Percentiles rank a stretch among this genome's conserved stretches.
These are phyloP conservation scores for Ascaphus truei DNA, from an alignment of 2,113 vertebrate genomes.

Conservation along the genomic window DNA sequence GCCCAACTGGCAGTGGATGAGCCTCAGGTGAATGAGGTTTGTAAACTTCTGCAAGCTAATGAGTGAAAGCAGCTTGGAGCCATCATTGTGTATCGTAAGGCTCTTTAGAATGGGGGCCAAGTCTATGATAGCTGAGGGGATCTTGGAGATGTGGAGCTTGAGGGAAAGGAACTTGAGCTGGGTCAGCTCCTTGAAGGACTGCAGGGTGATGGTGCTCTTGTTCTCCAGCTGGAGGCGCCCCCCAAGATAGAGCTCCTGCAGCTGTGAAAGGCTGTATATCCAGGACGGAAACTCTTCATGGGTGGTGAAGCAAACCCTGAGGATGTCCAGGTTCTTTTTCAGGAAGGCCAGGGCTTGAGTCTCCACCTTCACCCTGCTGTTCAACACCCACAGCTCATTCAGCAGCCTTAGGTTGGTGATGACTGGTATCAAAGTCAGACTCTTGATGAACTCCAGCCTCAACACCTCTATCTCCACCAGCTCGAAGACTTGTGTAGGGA, in stretches of 20 bases:
- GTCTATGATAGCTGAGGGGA: conserved; percentile 59
- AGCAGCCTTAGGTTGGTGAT: conserved; percentile 56
- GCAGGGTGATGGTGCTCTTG: conserved; percentile 54
- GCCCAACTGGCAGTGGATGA: conserved; percentile 65
- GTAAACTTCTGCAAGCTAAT: conserved; percentile 53
- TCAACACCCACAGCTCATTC: conserved; percentile 65
- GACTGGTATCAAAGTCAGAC: conserved; percentile 56
- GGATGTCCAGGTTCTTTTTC: conserved; percentile 56
- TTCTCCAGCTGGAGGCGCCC: conserved; percentile 54
- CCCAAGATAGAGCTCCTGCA: conserved; percentile 62
- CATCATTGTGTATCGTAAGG: conserved; percentile 62
- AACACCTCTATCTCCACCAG: conserved; percentile 60
- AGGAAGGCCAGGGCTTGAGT: conserved; percentile 54
- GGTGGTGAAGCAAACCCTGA: conserved; percentile 57
- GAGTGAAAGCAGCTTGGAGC: conserved; percentile 54
- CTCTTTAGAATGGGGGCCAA: conserved; percentile 49
- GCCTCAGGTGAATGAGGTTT: conserved; percentile 53
- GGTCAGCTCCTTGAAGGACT: conserved; percentile 56
- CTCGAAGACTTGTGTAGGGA: conserved; percentile 61
- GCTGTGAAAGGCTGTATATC: conserved; percentile 57
- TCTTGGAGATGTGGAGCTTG: conserved; percentile 48
- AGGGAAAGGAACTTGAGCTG: conserved; percentile 60
- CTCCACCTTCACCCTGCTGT: conserved; percentile 58
- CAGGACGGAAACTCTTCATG: conserved; percentile 59
- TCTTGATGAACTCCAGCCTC: conserved; percentile 61